Percentiles rank a stretch among this genome's conserved stretches.
Evolutionary conservation across 1,140 invertebrate genomes (phyloP).

Genomic region (Anoplophora glabripennis): DNA sequence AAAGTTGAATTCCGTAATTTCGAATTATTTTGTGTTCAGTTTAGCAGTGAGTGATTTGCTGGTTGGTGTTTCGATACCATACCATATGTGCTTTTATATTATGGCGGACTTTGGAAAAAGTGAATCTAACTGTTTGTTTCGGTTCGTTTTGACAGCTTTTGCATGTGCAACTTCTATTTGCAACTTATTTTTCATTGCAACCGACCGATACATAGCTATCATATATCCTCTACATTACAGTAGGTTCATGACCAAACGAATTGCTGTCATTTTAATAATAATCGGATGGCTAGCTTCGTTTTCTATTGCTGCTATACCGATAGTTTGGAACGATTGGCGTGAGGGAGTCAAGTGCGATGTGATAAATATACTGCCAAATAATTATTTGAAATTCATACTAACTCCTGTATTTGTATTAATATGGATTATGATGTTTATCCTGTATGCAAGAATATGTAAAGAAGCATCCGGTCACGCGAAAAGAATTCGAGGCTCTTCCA

Average conservation of each 20-base stretch:
- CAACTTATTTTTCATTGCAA: slow-evolving; percentile 78
- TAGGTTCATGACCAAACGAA: slow-evolving; percentile 62
- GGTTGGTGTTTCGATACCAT: slow-evolving; percentile 69
- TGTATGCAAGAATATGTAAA: slow-evolving; percentile 73
- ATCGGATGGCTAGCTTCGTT: slow-evolving; percentile 63
- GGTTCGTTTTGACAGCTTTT: slow-evolving; percentile 69
- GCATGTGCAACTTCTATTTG: slow-evolving; percentile 74
- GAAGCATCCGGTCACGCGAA: slow-evolving; percentile 67
- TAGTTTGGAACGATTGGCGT: slow-evolving; percentile 71
- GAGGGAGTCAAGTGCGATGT: slow-evolving; percentile 34
- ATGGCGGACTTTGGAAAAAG: slow-evolving; percentile 54
- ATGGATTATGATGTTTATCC: slow-evolving; percentile 66
- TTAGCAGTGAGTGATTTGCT: slow-evolving; percentile 71
- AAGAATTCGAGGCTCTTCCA: slow-evolving; percentile 56
- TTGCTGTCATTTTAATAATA: slow-evolving; percentile 58
- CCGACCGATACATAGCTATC: slow-evolving; percentile 80
- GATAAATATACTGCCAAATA: slow-evolving; percentile 50
- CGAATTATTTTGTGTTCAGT: slow-evolving; percentile 72
- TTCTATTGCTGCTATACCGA: slow-evolving; percentile 60
- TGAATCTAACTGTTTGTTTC: slow-evolving; percentile 61
- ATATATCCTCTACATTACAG: slow-evolving; percentile 76
- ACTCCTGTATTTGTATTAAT: slow-evolving; percentile 66
- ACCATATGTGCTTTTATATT: slow-evolving; percentile 70
- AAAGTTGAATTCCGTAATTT: slow-evolving; percentile 60
- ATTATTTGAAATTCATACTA: slow-evolving; percentile 64